These are phyloP conservation scores for Aurelia aurita complex sp. Pacific DNA, from an alignment of 30 jellyfish, hydroid and myxozoan genomes.

Conservation along the genomic window DNA sequence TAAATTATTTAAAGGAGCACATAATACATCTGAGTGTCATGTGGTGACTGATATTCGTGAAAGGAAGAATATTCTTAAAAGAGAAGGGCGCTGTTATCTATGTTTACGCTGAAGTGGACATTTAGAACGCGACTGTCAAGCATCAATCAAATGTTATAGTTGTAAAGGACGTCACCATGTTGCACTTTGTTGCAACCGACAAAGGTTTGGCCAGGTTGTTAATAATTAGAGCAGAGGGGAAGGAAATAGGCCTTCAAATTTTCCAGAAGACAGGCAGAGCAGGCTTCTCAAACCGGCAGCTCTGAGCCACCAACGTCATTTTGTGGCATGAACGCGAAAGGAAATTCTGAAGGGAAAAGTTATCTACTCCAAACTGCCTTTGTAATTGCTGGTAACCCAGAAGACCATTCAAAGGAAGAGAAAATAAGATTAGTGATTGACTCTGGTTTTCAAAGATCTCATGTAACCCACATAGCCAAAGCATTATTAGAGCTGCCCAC, in stretches of 20 bases:
- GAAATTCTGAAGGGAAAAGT: neutral
- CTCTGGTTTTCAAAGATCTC: conserved; percentile 34
- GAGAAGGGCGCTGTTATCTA: conserved; percentile 29
- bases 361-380: conserved; percentile 37
- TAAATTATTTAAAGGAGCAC: conserved; percentile 17
- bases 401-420: conserved; percentile 16
- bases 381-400: conserved; percentile 30
- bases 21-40: conserved; percentile 33
- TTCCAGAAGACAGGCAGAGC: neutral
- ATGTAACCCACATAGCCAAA: conserved; percentile 26
- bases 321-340: conserved; percentile 14
- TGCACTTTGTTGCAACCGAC: conserved; percentile 29
- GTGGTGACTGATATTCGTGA: conserved; percentile 30
- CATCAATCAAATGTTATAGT: conserved; percentile 31
- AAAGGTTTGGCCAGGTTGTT: conserved; percentile 10
- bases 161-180: conserved; percentile 51
- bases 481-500: conserved; percentile 29
- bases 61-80: conserved; percentile 9
- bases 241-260: neutral
- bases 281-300: too few species aligned
- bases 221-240: neutral
- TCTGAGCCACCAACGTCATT: conserved; percentile 9
- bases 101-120: conserved; percentile 36
- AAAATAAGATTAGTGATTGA: conserved; percentile 18
- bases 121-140: conserved; percentile 22